A percentile compares a stretch with the other conserved stretches of the same genome.
phyloP scores from a whole-genome alignment of 37 sponge, comb jelly and placozoan species.

The Beroe forskalii region DNA sequence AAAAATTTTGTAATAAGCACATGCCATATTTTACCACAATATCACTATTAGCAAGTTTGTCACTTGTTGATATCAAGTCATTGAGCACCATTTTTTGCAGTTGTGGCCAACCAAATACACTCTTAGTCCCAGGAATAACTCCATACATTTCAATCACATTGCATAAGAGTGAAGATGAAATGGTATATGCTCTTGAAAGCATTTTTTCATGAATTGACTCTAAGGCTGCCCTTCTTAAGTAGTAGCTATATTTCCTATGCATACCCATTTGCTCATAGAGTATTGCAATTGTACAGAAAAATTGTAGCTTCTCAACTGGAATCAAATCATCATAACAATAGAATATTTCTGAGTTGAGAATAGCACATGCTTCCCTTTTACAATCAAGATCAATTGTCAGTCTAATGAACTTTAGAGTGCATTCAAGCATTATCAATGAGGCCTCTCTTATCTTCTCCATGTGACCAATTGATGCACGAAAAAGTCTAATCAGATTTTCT shows the following conservation, averaged over 20 bases:
- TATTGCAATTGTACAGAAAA: constrained; percentile 50
- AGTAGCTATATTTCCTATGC: constrained; percentile 53
- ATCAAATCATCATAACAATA: constrained; percentile 43
- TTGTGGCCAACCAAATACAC: constrained; percentile 39
- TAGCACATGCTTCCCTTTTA: constrained; percentile 50
- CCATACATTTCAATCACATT: constrained; percentile 50
- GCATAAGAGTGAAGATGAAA: constrained; percentile 7
- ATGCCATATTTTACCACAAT: constrained; percentile 48
- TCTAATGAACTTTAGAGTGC: constrained; percentile 49
- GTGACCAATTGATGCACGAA: neutral
- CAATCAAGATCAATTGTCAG: constrained; percentile 34
- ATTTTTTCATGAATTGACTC: constrained; percentile 13
- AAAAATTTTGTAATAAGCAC: constrained; percentile 42
- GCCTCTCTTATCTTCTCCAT: constrained; percentile 61
- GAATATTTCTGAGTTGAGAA: constrained; percentile 60
- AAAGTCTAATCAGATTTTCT: constrained; percentile 4
- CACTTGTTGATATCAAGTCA: constrained; percentile 47
- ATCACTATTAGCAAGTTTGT: constrained; percentile 38
- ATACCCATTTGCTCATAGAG: constrained; percentile 54
- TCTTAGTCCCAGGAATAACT: constrained; percentile 16
- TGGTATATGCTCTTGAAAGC: neutral
- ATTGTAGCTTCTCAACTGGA: constrained; percentile 36
- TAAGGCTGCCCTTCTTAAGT: neutral
- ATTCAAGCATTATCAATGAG: constrained; percentile 48
- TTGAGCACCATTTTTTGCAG: constrained; percentile 28